phyloP scores from a whole-genome alignment of 2,888 invertebrate species.

The Epiblema foenella region DNA sequence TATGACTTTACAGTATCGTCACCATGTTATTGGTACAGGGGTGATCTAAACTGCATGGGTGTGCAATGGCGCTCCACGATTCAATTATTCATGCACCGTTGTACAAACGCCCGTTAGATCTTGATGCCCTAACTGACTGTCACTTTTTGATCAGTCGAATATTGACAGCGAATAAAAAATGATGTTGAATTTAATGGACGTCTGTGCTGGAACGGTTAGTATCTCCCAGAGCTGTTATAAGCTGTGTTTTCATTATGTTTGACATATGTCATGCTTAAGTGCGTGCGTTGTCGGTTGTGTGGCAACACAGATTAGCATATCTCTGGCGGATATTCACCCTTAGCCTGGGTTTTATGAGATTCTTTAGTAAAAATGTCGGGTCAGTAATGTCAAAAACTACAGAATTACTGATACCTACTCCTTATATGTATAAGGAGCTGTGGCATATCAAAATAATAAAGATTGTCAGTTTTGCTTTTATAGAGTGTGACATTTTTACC shows the following conservation, averaged over 20 bases:
- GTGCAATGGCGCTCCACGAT: constrained; percentile 4
- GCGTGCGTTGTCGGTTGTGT: too few species aligned
- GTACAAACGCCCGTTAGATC: neutral
- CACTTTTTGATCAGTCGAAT: neutral
- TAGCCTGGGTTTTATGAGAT: constrained; percentile 1
- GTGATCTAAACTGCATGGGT: constrained; percentile 16
- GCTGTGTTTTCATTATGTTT: too few species aligned
- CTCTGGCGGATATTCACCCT: neutral
- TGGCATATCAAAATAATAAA: too few species aligned
- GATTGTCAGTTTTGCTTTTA: neutral
- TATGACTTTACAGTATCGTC: constrained; percentile 20
- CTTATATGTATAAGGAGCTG: too few species aligned
- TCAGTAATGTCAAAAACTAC: neutral
- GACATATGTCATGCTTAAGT: too few species aligned
- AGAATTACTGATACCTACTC: neutral
- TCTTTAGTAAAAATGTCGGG: neutral
- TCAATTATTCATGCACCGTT: neutral
- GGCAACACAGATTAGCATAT: too few species aligned
- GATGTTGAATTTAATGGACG: neutral
- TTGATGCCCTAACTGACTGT: neutral
- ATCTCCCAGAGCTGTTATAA: too few species aligned
- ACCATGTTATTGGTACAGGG: constrained; percentile 9
- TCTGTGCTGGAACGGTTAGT: neutral
- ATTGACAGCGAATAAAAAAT: neutral
- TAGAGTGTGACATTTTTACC: neutral